Conservation (phyloP, 2,797 vertebrate genomes). For the Parauchenoglanis ngamensis region DNA sequence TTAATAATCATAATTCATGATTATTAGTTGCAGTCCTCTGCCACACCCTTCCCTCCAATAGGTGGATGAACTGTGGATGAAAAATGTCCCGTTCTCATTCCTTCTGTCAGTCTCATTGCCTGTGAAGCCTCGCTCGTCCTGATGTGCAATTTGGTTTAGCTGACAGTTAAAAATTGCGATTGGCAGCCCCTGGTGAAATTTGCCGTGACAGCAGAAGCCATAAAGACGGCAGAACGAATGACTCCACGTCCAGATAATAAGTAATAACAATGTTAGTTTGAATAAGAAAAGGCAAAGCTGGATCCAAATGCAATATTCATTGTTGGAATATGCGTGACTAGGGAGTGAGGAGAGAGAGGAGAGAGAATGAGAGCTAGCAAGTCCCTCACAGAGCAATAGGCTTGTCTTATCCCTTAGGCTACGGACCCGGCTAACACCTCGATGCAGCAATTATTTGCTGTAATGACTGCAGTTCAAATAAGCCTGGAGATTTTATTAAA, state of each 20-base stretch:
- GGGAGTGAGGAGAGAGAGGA: slow-evolving; percentile 84
- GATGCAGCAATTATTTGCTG: slow-evolving; percentile 95
- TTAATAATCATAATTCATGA: not conserved
- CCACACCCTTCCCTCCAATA: slow-evolving; percentile 35
- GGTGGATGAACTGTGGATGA: slow-evolving; percentile 82
- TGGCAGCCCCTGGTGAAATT: slow-evolving; percentile 87
- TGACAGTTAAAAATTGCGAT: slow-evolving; percentile 94
- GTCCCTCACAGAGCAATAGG: slow-evolving; percentile 92
- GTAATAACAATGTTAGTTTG: slow-evolving; percentile 98
- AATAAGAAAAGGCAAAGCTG: slow-evolving; percentile 89
- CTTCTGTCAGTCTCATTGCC: slow-evolving; percentile 74
- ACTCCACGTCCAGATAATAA: slow-evolving; percentile 95
- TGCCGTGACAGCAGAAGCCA: slow-evolving; percentile 86
- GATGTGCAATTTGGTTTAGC: slow-evolving; percentile 88
- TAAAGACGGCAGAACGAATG: slow-evolving; percentile 93
- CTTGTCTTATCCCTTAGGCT: slow-evolving; percentile 93
- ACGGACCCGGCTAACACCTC: slow-evolving; percentile 90
- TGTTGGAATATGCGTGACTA: slow-evolving; percentile 94
- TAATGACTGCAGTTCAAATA: slow-evolving; percentile 99
- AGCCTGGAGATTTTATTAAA: slow-evolving; percentile 99
- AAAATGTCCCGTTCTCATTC: slow-evolving; percentile 76
- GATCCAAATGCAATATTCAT: slow-evolving; percentile 99
- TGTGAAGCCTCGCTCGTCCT: slow-evolving; percentile 78
- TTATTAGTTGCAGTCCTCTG: slow-evolving; percentile 5
- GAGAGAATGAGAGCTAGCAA: slow-evolving; percentile 78